Conservation (phyloP, 2,888 invertebrate genomes). For the Lamellibrachia satsuma region DNA sequence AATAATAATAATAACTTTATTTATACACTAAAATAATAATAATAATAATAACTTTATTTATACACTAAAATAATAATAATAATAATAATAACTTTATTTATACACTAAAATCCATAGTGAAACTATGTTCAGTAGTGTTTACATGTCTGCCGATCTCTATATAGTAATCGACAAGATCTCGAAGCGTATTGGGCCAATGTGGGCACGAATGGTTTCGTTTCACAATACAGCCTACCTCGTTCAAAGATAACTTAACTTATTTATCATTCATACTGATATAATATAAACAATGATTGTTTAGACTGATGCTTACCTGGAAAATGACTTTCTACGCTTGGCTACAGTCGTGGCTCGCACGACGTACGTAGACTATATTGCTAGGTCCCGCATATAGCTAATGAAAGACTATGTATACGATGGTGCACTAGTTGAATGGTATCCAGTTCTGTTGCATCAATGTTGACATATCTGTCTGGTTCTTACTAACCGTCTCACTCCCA, state of each 20-base stretch:
- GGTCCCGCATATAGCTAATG: not conserved
- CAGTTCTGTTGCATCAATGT: no score
- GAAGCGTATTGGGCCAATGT: no score
- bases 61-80: not conserved
- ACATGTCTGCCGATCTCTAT: no score
- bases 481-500: not conserved
- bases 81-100: constrained; percentile 6
- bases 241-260: not conserved
- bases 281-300: no score
- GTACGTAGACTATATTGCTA: not conserved
- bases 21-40: not conserved
- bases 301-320: no score
- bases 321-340: not conserved
- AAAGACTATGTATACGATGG: not conserved
- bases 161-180: no score
- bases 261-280: no score
- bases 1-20: constrained; percentile 13
- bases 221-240: not conserved
- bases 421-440: not conserved
- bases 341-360: not conserved
- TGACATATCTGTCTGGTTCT: no score
- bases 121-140: no score
- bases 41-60: constrained; percentile 6
- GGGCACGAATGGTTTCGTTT: not conserved
- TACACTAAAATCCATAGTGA: no score